Percentiles rank a stretch among this genome's conserved stretches.
Evolutionary conservation across 2,888 invertebrate genomes (phyloP).

Genomic region (Enchytraeus crypticus): DNA sequence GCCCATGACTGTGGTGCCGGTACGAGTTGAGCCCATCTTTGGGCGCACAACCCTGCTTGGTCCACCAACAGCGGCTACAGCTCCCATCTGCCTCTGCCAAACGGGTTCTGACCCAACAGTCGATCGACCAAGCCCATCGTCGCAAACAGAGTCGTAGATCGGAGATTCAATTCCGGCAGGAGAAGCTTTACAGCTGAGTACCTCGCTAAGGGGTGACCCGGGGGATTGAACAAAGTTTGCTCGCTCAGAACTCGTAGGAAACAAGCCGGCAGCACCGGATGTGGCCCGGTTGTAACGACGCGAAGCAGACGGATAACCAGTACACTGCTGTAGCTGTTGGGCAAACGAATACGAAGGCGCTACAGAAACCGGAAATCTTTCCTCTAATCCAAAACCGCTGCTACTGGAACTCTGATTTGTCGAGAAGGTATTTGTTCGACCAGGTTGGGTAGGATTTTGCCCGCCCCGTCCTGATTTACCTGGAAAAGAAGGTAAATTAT

Average conservation of each 20-base stretch:
- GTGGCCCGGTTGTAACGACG: background rate
- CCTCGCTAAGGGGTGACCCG: slow-evolving; percentile 14
- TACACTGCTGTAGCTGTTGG: slow-evolving; percentile 71
- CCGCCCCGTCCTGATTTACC: background rate
- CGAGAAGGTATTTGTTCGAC: slow-evolving; percentile 50
- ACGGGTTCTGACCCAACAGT: slow-evolving; percentile 29
- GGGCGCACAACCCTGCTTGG: slow-evolving; percentile 16
- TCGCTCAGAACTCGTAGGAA: slow-evolving; percentile 57
- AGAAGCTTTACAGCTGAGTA: slow-evolving; percentile 17
- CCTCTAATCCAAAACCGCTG: slow-evolving; percentile 15
- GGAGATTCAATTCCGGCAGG: background rate
- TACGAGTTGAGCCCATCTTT: slow-evolving; percentile 24
- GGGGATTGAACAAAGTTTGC: background rate
- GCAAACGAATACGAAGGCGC: slow-evolving; percentile 65
- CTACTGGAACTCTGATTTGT: slow-evolving; percentile 46
- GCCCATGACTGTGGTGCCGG: slow-evolving; percentile 25
- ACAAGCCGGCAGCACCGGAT: slow-evolving; percentile 29
- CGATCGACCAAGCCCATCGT: background rate
- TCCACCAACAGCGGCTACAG: background rate
- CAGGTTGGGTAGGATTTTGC: background rate
- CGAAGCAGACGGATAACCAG: background rate
- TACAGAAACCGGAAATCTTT: too few relatives aligned
- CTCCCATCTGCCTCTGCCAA: slow-evolving; percentile 36
- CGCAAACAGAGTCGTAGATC: background rate
- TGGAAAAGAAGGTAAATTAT: too few relatives aligned